These are phyloP conservation scores for Terrapene triunguis DNA, from an alignment of 2,113 vertebrate genomes.

Conservation along the genomic window DNA sequence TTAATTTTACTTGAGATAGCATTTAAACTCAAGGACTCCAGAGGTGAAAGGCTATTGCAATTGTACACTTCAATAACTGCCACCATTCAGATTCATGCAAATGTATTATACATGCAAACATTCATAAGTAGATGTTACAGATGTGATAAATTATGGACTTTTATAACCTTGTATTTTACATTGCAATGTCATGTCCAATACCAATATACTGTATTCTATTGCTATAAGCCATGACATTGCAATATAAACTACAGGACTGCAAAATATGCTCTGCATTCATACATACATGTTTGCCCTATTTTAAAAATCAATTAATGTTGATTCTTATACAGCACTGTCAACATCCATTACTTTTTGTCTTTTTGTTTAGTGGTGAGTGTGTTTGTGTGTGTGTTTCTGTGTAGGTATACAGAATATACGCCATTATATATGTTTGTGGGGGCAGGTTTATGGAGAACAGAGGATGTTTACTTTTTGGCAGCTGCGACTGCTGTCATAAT, in stretches of 20 bases:
- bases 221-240: neutral
- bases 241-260: neutral
- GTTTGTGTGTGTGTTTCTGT: neutral
- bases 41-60: neutral
- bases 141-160: slow-evolving; percentile 6
- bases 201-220: fast-evolving
- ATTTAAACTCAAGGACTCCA: neutral
- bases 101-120: neutral
- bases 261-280: neutral
- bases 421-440: neutral
- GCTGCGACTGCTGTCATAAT: neutral
- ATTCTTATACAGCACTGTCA: neutral
- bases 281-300: neutral
- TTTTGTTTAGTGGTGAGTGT: neutral
- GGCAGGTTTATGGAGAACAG: neutral
- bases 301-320: neutral
- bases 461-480: neutral
- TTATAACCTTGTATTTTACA: neutral
- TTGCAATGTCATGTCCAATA: neutral
- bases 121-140: neutral
- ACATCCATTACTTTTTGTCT: neutral
- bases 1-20: neutral
- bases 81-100: neutral
- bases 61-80: neutral
- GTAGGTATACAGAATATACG: neutral